A percentile compares a stretch with the other conserved stretches of the same genome.
Conservation (phyloP, 2,888 invertebrate genomes). For the Leucophora obtusa region DNA sequence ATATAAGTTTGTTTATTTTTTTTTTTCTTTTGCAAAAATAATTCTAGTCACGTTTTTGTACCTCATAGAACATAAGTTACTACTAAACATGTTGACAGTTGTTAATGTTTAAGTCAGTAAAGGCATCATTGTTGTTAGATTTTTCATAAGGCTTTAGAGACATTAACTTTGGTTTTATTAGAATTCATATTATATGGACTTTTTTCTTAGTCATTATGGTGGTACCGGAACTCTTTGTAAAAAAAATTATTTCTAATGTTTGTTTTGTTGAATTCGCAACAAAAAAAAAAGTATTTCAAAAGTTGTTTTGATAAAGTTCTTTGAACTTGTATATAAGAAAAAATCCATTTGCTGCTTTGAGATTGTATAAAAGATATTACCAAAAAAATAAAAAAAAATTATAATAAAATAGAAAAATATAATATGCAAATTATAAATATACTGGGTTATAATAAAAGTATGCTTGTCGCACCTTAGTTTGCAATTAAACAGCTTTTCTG, state of each 20-base stretch:
- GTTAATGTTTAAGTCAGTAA: conserved; percentile 42
- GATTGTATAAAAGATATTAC: not conserved
- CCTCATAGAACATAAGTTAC: not conserved
- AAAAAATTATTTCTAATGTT: not conserved
- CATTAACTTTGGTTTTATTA: not conserved
- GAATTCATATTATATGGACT: not conserved
- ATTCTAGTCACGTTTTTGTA: conserved; percentile 34
- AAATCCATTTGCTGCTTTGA: not conserved
- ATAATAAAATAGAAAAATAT: no score
- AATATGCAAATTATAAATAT: no score
- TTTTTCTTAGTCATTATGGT: not conserved
- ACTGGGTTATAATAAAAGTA: no score
- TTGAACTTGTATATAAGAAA: not conserved
- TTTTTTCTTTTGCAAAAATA: not conserved
- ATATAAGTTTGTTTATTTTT: not conserved
- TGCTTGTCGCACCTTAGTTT: no score
- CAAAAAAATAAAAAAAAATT: not conserved
- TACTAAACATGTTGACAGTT: conserved; percentile 44
- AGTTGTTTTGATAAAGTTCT: not conserved
- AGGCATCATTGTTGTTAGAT: conserved; percentile 13
- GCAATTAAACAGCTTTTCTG: no score
- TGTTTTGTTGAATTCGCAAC: not conserved
- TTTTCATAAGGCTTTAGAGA: not conserved
- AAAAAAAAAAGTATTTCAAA: not conserved
- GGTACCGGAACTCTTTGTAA: not conserved